A percentile compares a stretch with the other conserved stretches of the same genome.
Conservation (phyloP, 2,113 vertebrate genomes). For the Pyxicephalus adspersus region DNA sequence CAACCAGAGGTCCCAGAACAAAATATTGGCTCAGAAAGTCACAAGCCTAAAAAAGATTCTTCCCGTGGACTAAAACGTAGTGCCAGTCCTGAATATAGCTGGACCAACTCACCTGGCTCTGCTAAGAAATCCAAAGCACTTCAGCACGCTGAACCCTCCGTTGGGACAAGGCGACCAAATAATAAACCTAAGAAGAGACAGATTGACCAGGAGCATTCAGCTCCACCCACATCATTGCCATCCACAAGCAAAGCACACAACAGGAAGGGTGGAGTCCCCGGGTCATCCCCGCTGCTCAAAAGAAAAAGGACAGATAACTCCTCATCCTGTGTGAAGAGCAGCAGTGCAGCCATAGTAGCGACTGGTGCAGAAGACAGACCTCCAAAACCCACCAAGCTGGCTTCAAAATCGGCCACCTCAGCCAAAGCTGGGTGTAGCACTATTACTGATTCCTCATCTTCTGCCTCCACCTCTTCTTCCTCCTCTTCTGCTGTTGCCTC, state of each 20-base stretch:
- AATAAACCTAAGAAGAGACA: slow-evolving; percentile 93
- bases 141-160: slow-evolving; percentile 81
- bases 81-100: slow-evolving; percentile 91
- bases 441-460: slow-evolving; percentile 95
- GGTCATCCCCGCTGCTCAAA: slow-evolving; percentile 89
- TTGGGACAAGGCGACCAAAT: slow-evolving; percentile 84
- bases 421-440: slow-evolving; percentile 99
- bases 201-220: slow-evolving; percentile 76
- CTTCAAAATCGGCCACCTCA: slow-evolving; percentile 99
- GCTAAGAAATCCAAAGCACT: slow-evolving; percentile 93
- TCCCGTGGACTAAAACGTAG: slow-evolving; percentile 91
- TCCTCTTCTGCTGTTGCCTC: slow-evolving; percentile 86
- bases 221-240: slow-evolving; percentile 80
- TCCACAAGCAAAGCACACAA: slow-evolving; percentile 87
- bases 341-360: slow-evolving; percentile 85
- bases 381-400: slow-evolving; percentile 99
- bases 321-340: slow-evolving; percentile 87
- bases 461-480: slow-evolving; percentile 90
- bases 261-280: slow-evolving; percentile 88
- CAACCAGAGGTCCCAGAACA: slow-evolving; percentile 88
- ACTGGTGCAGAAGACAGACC: slow-evolving; percentile 92
- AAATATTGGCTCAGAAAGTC: slow-evolving; percentile 89
- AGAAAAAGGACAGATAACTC: slow-evolving; percentile 92
- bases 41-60: slow-evolving; percentile 89
- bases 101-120: slow-evolving; percentile 87